Evolutionary conservation across 2,113 vertebrate species (phyloP).

Genomic region (Chloebia gouldiae): DNA sequence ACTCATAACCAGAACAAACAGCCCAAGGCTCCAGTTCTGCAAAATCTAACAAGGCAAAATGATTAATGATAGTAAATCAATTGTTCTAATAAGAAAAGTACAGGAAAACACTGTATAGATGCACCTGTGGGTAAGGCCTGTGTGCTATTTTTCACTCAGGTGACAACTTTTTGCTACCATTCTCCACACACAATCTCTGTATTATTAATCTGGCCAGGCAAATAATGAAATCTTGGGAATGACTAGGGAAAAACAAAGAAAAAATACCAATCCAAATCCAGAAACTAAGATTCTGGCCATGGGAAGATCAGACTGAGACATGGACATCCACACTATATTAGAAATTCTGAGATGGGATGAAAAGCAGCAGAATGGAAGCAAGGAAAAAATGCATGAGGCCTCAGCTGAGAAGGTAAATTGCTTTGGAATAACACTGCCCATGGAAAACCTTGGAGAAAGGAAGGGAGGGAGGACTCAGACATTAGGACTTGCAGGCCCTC

Average conservation of each 20-base stretch:
- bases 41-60: neutral
- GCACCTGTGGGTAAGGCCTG: neutral
- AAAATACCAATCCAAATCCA: neutral
- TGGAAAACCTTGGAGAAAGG: neutral
- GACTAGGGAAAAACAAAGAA: neutral
- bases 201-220: neutral
- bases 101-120: neutral
- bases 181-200: neutral
- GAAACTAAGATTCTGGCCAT: neutral
- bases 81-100: neutral
- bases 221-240: neutral
- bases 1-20: neutral
- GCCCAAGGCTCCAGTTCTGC: neutral
- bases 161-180: neutral
- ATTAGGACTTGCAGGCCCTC: rapidly evolving
- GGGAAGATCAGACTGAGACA: neutral
- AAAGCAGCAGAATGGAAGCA: neutral
- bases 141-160: neutral
- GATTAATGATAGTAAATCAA: neutral
- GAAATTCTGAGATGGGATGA: neutral
- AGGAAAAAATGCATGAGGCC: neutral
- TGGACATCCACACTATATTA: rapidly evolving
- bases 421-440: neutral
- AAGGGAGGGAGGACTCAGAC: neutral
- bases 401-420: neutral